These are phyloP conservation scores for Indicator indicator DNA, from an alignment of 2,113 vertebrate genomes.

Conservation along the genomic window DNA sequence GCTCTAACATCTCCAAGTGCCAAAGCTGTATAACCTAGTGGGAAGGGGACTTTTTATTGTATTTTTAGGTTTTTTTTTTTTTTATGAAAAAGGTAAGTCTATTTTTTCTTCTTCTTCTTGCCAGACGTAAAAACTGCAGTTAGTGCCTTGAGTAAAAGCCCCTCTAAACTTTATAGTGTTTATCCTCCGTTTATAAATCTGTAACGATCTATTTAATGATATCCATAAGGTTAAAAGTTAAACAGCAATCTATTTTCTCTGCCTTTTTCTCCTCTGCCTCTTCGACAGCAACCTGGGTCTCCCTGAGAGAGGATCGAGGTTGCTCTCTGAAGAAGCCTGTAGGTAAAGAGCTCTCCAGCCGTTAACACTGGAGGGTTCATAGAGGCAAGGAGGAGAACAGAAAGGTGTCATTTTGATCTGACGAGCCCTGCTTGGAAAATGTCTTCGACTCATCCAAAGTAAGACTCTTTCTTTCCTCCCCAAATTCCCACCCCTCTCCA, in stretches of 20 bases:
- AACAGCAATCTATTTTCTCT: background rate
- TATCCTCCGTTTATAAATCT: background rate
- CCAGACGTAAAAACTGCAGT: background rate
- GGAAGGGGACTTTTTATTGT: background rate
- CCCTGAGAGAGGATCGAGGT: background rate
- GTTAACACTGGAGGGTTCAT: background rate
- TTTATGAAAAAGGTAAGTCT: constrained; percentile 45
- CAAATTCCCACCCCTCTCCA: background rate
- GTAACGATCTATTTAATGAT: constrained; percentile 32
- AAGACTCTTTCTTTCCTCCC: background rate
- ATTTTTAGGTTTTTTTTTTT: background rate
- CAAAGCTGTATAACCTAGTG: constrained; percentile 8
- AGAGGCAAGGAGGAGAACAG: background rate
- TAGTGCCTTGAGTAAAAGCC: background rate
- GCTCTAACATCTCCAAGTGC: constrained; percentile 63
- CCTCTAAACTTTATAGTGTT: constrained; percentile 27
- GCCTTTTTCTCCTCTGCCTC: background rate
- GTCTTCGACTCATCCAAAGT: background rate
- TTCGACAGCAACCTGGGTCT: background rate
- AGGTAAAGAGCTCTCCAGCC: background rate
- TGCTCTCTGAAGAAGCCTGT: background rate
- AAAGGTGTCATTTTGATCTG: background rate
- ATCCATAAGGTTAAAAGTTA: constrained; percentile 37
- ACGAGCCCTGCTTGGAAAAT: background rate
- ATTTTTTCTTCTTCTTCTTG: constrained; percentile 2